Evolutionary conservation across 1,140 invertebrate species (phyloP).

Genomic region (Heliconius nattereri): DNA sequence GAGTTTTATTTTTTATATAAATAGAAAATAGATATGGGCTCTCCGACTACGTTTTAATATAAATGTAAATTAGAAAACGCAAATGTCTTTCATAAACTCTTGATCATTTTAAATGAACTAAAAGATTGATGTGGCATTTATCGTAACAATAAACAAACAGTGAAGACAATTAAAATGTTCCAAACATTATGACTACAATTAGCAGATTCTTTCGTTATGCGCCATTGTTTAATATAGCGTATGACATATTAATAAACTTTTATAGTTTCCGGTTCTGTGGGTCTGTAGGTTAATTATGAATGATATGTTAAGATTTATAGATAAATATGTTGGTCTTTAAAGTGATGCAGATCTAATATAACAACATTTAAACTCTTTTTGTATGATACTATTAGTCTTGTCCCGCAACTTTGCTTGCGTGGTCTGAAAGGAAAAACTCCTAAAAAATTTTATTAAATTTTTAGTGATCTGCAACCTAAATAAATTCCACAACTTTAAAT

Average conservation of each 20-base stretch:
- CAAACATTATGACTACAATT: constrained; percentile 6
- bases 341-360: too few relatives aligned
- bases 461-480: too few relatives aligned
- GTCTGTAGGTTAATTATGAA: neutral
- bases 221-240: constrained; percentile 7
- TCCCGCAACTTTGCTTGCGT: too few relatives aligned
- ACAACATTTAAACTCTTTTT: too few relatives aligned
- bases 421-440: too few relatives aligned
- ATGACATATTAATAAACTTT: constrained; percentile 9
- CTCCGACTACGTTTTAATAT: neutral
- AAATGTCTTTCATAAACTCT: neutral
- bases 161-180: constrained; percentile 5
- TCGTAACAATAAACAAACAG: neutral
- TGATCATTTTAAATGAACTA: neutral
- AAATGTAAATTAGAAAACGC: neutral
- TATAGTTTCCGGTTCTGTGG: neutral
- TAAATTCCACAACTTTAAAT: too few relatives aligned
- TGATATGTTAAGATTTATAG: neutral
- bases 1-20: too few relatives aligned
- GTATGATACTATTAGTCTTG: neutral
- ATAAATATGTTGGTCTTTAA: neutral
- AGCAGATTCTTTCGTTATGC: constrained; percentile 15
- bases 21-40: too few relatives aligned
- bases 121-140: constrained; percentile 1
- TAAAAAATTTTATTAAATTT: too few relatives aligned